Evolutionary conservation across 1,140 invertebrate species (phyloP), one percentile per base, ranked within the genome.

Genomic region (Pseudomyrmex gracilis): DNA sequence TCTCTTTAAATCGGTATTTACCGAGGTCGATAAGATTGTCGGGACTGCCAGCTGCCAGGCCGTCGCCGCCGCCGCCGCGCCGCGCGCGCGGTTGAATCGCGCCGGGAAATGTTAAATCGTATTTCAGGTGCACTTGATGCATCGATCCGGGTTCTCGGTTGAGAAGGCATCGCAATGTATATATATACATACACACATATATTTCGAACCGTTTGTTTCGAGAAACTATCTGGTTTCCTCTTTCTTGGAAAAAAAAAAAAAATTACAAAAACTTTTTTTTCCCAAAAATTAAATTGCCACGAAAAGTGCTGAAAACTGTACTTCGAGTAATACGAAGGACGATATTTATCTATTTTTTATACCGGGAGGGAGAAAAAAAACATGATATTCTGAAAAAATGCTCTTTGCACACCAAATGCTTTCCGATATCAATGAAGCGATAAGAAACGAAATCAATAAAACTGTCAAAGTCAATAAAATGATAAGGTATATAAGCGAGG

Each of bases 1-100:
- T 80, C 76, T 80, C 53, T 80, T 80, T 80, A 80, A 80, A 80
- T 80, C 66, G 22, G 76, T 58, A 80, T 80, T 78, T 80, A 80
- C 66, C 15, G n/a, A 58, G 68, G 53, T 71, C 67, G 76, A 80
- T 80, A 71, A 58, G 76, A 80, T 58, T 71, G 76, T 71, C 76
- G 66, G n/a, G 67, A 68, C 55, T 34, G 53, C 66, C 76, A 80
- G 53, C 66, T 80, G 76, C 64, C 20, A 70, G 51, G 51, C 53
- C 45, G 34, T 5, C 34, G n/a, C n/a, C n/a, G n/a, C n/a, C n/a
- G n/a, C n/a, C n/a, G n/a, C n/a, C n/a, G n/a, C n/a, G n/a, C n/a
- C n/a, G n/a, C n/a, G 53, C 49, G 61, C 61, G 9, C 49, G 49
- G 13, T 66, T 22, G 60, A 66, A 64, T 64, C 73, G 24, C 64